phyloP scores from a whole-genome alignment of 1,140 invertebrate genomes.

The Onthophagus taurus region DNA sequence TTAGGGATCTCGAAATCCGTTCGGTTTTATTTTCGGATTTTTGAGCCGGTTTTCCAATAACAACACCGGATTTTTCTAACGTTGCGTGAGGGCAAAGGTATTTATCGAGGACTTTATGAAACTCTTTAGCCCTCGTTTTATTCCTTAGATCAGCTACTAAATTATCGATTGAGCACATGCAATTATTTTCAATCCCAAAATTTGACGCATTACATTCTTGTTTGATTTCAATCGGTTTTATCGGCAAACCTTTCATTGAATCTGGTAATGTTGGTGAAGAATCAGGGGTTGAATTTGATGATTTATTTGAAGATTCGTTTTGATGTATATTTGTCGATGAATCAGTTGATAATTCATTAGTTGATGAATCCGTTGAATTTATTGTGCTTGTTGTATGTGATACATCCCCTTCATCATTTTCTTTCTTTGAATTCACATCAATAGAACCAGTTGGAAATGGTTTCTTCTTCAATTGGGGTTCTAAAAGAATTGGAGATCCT shows the following conservation, averaged over 20 bases:
- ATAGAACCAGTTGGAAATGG: too few relatives aligned
- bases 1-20: conserved; percentile 1
- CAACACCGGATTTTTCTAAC: not conserved
- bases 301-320: too few relatives aligned
- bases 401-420: too few relatives aligned
- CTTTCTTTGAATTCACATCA: too few relatives aligned
- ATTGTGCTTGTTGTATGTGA: too few relatives aligned
- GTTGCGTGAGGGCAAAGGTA: conserved; percentile 11
- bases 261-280: too few relatives aligned
- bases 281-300: too few relatives aligned
- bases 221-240: conserved; percentile 5
- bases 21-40: not conserved
- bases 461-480: too few relatives aligned
- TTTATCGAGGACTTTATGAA: conserved; percentile 9
- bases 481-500: too few relatives aligned
- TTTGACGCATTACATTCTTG: conserved; percentile 7
- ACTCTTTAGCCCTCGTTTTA: conserved; percentile 7
- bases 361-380: too few relatives aligned
- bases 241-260: not conserved
- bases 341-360: too few relatives aligned
- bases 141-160: conserved; percentile 10
- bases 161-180: conserved; percentile 14
- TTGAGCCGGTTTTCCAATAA: not conserved
- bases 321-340: too few relatives aligned
- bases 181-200: conserved; percentile 8